Base-by-base conservation (phyloP, 2,888 invertebrate genomes). In the Microctonus hyperodae region DNA sequence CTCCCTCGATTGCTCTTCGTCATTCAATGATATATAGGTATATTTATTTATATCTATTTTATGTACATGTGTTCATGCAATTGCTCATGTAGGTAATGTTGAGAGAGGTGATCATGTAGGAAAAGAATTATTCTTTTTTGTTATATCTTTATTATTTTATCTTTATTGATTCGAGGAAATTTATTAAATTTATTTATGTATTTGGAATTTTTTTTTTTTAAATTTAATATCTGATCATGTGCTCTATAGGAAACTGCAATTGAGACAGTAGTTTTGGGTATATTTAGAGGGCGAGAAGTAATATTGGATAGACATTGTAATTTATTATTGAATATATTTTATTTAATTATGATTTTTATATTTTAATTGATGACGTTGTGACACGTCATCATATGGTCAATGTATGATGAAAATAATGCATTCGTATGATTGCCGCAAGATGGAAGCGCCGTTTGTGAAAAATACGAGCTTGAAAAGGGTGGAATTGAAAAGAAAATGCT, bases 351-450 rank as follows among this genome's bases (percentile, higher is more conserved):
- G 64, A n/a, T 59, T 28, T 53, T 60, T 57, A 23, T 22, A n/a
- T 31, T 10, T 22, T 9, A 50, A 50, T 50, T 23, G 11, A 16
- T 22, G 22, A 22, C 28, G 25, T n/a, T 53, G 13, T 13, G 13
- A 58, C 62, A 69, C 70, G 68, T 61, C 69, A 68, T 64, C 35
- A 64, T 68, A 55, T 68, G 71, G 71, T 70, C 71, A n/a, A n/a
- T n/a, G n/a, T n/a, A 71, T 70, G 69, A 70, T 71, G 69, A 68
- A 70, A 66, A 55, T 40, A 28, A 62, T 55, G 65, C 69, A 67
- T 72, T 72, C 61, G 61, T 50, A 22, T 16, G 23, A 53, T 44
- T 68, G 67, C 72, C 73, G 72, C 69, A 56, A 70, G 74, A 73
- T 74, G 74, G 74, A 67, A 72, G 64, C 72, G 66, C 74, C 51